Conservation (phyloP, 1,140 invertebrate genomes). For the Acromyrmex charruanus region DNA sequence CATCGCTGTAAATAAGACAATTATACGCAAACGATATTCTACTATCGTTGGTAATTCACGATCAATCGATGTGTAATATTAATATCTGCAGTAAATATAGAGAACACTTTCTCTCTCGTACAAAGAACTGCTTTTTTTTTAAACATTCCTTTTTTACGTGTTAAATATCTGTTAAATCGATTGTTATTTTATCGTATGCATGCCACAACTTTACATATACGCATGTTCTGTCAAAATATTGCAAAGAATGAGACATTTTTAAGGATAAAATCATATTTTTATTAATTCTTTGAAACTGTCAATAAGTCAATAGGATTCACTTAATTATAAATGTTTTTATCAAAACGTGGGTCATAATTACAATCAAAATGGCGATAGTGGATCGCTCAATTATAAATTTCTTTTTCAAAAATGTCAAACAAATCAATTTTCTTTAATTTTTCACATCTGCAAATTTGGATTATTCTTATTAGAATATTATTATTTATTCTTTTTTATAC, state of each 20-base stretch:
- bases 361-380: too few species aligned
- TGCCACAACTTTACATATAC: neutral
- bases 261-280: neutral
- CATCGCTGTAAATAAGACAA: constrained; percentile 59
- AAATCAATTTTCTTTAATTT: too few species aligned
- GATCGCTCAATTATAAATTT: too few species aligned
- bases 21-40: constrained; percentile 41
- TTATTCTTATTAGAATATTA: too few species aligned
- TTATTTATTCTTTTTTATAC: too few species aligned
- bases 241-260: neutral
- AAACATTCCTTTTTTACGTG: neutral
- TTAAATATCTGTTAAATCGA: constrained; percentile 1
- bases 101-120: neutral
- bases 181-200: neutral
- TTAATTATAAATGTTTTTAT: too few species aligned
- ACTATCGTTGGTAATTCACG: constrained; percentile 6
- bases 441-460: too few species aligned
- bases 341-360: too few species aligned
- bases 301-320: too few species aligned
- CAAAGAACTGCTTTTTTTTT: neutral
- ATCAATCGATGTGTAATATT: constrained; percentile 9
- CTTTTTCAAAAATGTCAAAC: too few species aligned
- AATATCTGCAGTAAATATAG: neutral
- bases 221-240: neutral
- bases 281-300: too few species aligned